phyloP scores from a whole-genome alignment of 2,888 invertebrate genomes.

The Dynastes grantii region DNA sequence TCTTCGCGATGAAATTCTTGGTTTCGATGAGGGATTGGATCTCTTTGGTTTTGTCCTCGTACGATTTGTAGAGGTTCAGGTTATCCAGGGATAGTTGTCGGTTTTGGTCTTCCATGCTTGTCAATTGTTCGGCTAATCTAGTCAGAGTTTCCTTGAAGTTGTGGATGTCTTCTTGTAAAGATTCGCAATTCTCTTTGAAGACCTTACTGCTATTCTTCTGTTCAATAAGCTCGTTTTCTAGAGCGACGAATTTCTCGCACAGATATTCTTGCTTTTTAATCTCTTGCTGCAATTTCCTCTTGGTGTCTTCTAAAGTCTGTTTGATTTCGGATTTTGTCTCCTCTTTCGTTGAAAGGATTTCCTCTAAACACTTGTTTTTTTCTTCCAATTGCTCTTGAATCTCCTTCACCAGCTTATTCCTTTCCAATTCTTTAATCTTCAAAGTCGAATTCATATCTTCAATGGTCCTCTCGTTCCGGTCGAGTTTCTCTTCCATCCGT shows the following conservation, averaged over 20 bases:
- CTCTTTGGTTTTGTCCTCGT: constrained; percentile 20
- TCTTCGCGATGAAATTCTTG: constrained; percentile 30
- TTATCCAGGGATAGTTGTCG: background rate
- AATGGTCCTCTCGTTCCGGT: constrained; percentile 8
- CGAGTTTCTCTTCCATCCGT: constrained; percentile 11
- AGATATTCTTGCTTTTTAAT: constrained; percentile 38
- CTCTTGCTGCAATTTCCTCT: constrained; percentile 19
- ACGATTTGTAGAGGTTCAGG: background rate
- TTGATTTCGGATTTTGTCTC: constrained; percentile 1
- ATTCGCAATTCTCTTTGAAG: constrained; percentile 8
- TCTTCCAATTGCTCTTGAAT: background rate
- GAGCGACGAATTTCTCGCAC: constrained; percentile 33
- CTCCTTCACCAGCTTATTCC: background rate
- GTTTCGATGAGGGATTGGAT: constrained; percentile 13
- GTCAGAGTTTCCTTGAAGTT: constrained; percentile 28
- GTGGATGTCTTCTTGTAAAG: constrained; percentile 7
- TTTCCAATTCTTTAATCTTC: constrained; percentile 17
- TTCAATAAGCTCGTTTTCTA: constrained; percentile 26
- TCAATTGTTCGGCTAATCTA: constrained; percentile 13
- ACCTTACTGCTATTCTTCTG: constrained; percentile 41
- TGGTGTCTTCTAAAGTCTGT: constrained; percentile 18
- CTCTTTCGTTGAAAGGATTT: background rate
- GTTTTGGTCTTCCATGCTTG: constrained; percentile 15
- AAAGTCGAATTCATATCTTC: constrained; percentile 3
- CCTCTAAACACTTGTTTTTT: background rate